Base-by-base conservation (phyloP, 2,888 invertebrate genomes). In the Pogonocherus hispidulus region DNA sequence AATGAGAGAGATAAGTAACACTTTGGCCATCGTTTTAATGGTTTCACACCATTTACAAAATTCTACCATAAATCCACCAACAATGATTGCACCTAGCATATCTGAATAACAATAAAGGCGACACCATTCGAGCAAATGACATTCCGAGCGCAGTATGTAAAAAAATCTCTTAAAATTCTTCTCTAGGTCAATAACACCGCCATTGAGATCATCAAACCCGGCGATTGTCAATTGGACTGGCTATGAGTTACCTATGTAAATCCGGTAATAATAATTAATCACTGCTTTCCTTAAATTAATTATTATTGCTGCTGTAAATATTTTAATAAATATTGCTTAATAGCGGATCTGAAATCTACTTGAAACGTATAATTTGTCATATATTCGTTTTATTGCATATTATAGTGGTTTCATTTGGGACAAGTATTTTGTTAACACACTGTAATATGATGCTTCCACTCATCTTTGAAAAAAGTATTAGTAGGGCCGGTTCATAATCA, bases 121-220 rank as follows among this genome's bases (percentile, higher is more conserved):
- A 59, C 59, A 27, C 23, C 22, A 27, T 18, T 44, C 52, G 59
- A 59, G 66, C 44, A 32, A 32, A 32, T 32, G 14, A 23, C 51
- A 51, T 66, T 52, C 57, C 66, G 46, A 52, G 41, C 27, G 47
- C 27, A 18, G 52, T 52, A 52, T 35, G 47, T 32, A 32, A 44
- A 65, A 56, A 59, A 59, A 66, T 59, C 57, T 66, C 59, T 66
- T 59, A 35, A 59, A 59, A 59, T 54, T 66, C 59, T 59, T 66
- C 66, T 59, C 52, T 59, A 52, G 66, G 66, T 66, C 66, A 66
- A 59, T 66, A 52, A 59, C 52, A 57, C 59, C 44, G 46, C 35
- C 35, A 47, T 59, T 47, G 59, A 59, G 59, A 59, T 66, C 44
- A 66, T 59, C 65, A 59, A 23, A 66, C 66, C 44, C 49, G 59